Conservation (phyloP, 2,113 vertebrate species). For the Centropristis striata region DNA sequence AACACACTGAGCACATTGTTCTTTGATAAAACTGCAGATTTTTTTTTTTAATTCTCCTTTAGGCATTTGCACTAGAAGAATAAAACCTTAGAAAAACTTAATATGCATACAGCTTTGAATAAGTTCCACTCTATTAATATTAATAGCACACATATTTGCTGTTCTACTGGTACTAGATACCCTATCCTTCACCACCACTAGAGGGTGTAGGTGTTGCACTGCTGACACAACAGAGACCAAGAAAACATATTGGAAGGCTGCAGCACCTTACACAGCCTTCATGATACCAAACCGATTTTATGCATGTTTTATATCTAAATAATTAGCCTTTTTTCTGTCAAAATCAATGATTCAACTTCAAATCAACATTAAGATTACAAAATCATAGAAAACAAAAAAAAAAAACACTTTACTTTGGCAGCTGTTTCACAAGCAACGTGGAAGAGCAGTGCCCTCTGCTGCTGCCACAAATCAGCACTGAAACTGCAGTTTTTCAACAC, state of each 20-base stretch:
- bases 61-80: neutral
- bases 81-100: neutral
- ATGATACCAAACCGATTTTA: neutral
- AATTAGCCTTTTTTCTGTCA: neutral
- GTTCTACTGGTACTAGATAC: neutral
- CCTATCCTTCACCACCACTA: conserved; percentile 41
- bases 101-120: neutral
- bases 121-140: neutral
- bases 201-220: conserved; percentile 56
- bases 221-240: neutral
- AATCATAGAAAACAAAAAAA: neutral
- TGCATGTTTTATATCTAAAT: neutral
- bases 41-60: neutral
- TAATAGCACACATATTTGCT: neutral
- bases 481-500: neutral
- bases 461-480: neutral
- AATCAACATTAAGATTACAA: neutral
- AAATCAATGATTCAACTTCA: neutral
- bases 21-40: conserved; percentile 1
- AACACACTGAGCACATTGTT: neutral
- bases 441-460: conserved; percentile 41
- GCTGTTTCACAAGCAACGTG: neutral
- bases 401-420: neutral
- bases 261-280: neutral
- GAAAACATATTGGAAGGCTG: neutral